Base-by-base conservation (phyloP, 2,888 invertebrate species). In the Microctonus hyperodae region DNA sequence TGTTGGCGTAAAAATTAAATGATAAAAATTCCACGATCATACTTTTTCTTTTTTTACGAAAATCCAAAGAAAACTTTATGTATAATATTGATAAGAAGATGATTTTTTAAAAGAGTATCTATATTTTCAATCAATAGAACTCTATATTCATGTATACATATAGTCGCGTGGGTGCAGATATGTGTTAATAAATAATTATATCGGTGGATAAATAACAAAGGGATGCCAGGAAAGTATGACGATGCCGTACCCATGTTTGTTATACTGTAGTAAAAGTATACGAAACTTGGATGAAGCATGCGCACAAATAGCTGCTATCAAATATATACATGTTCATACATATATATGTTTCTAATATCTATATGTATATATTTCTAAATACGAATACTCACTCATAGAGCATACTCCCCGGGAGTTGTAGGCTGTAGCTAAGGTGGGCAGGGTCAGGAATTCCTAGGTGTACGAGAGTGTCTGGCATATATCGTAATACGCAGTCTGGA, bases 391-490 rank as follows among this genome's bases (percentile, higher is more conserved):
- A 72, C 73, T 73, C 71, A 70, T 13, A 48, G 31, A 23, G 10
- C 28, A 28, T 60, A 28, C 31, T 48, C 20, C 48, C 56, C 64
- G 53, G 50, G 56, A 57, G 63, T 64, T 44, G 65, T 67, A 61
- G 65, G 63, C 50, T 57, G 50, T 33, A 50, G 64, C 57, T 10
- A 23, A 50, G 37, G 79, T 76, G 77, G 79, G 80, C 76, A 78
- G 78, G 78, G 76, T 79, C 75, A 78, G 76, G 77, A 79, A 81
- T 81, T 79, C 78, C 75, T 78, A 75, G 79, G 77, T 73, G 76
- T 73, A 74, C 71, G 74, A 75, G 78, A 74, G 75, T 72, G 75
- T 76, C 75, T 76, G 74, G 74, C 73, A 77, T 75, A 77, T 73
- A 75, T 76, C 73, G 79, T 71, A 73, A 70, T 70, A 67, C 65